These are phyloP conservation scores for Geophilus truncorum DNA, from an alignment of 2,888 invertebrate species.

Conservation along the genomic window DNA sequence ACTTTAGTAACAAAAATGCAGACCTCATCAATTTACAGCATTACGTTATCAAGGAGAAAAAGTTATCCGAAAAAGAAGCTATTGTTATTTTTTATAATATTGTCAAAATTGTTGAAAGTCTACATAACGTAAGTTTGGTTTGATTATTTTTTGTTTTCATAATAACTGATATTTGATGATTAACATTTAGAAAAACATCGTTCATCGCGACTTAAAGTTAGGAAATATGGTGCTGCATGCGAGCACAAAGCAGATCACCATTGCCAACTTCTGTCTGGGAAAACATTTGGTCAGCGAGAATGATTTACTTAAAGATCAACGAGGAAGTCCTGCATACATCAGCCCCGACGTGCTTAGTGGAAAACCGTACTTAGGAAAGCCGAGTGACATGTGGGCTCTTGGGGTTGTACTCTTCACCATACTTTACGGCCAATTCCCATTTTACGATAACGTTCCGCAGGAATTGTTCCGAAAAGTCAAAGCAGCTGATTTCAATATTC, in stretches of 20 bases:
- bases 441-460: constrained; percentile 67
- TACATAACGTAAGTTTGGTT: constrained; percentile 59
- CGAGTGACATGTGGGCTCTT: constrained; percentile 77
- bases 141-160: not conserved
- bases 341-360: constrained; percentile 72
- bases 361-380: constrained; percentile 70
- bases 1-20: constrained; percentile 54
- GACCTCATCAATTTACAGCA: constrained; percentile 63
- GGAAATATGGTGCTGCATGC: constrained; percentile 71
- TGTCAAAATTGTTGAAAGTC: constrained; percentile 64
- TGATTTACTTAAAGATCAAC: constrained; percentile 66
- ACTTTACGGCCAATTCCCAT: constrained; percentile 75
- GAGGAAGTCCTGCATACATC: constrained; percentile 74
- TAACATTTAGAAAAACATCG: not conserved
- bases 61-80: constrained; percentile 67
- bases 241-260: constrained; percentile 57
- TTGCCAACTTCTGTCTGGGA: constrained; percentile 72
- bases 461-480: constrained; percentile 71
- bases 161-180: not conserved
- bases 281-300: constrained; percentile 68
- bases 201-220: constrained; percentile 58
- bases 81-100: constrained; percentile 68
- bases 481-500: constrained; percentile 66
- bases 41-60: constrained; percentile 70
- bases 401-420: constrained; percentile 73